Percentiles rank a stretch among this genome's conserved stretches.
Conservation (phyloP, 2,797 vertebrate genomes). For the Toxotes lorentzi region DNA sequence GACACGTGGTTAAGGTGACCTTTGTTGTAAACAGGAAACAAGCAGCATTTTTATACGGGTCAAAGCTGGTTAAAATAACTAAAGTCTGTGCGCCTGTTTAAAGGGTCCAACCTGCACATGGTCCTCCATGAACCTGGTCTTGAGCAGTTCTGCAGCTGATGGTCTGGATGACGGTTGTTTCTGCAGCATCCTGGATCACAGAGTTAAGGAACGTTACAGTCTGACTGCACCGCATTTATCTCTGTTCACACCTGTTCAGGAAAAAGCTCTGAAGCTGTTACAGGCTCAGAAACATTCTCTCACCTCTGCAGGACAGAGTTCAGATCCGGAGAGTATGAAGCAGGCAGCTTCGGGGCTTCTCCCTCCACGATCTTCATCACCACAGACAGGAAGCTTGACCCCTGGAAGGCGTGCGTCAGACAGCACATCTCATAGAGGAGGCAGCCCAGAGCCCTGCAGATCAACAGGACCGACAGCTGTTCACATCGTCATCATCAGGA, state of each 20-base stretch:
- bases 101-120: conserved; percentile 35
- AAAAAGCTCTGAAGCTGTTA: no score
- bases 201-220: background rate
- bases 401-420: conserved; percentile 87
- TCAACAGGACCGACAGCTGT: background rate
- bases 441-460: conserved; percentile 88
- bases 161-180: conserved; percentile 36
- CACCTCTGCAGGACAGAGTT: conserved; percentile 80
- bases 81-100: no score
- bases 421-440: conserved; percentile 91
- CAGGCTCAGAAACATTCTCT: background rate
- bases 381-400: conserved; percentile 88
- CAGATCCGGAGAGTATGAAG: conserved; percentile 81
- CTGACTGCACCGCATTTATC: no score
- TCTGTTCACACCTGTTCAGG: no score
- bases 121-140: conserved; percentile 23
- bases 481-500: background rate
- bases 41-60: no score
- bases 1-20: no score
- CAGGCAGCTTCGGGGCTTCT: conserved; percentile 85
- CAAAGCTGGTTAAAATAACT: no score
- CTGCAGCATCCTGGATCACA: conserved; percentile 49
- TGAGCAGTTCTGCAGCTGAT: conserved; percentile 28
- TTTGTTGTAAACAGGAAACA: no score
- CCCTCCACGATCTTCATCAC: conserved; percentile 89